Base-by-base conservation (phyloP, 2,797 vertebrate species). In the Clarias laeviceps region DNA sequence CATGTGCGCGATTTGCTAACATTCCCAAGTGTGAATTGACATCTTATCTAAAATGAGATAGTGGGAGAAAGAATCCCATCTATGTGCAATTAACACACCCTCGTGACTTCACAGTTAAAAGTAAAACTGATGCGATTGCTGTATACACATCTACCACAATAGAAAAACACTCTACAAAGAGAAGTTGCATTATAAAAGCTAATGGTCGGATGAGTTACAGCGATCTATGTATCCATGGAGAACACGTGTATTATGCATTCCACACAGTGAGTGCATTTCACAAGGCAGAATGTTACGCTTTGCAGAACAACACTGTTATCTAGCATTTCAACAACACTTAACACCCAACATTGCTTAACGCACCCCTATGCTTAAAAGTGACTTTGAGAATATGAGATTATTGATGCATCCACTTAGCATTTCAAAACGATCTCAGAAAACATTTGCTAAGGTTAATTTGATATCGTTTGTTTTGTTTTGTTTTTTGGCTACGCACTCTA, bases 81-180 rank as follows among this genome's bases (percentile, higher is more conserved):
- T 88, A 89, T 90, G 93, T 91, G 92, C 92, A 94, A 94, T 94
- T 94, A 95, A 92, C 93, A 93, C 89, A 90, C 91, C 90, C 90
- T 90, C 90, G 94, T 90, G 91, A 91, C 92, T 70, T 50, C 40
- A 57, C 29, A n/a, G n/a, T n/a, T 40, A 40, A 40, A 73, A 72
- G 54, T 24, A 66, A 65, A 34, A 59, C 74, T 20, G 6, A 40
- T 65, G 69, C 59, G 24, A 22, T 59, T 57, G 29, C 12, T 20
- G 27, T 1, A 32, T 59, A 57, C 18, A 76, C 17, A 32, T 20
- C 57, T 32, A 56, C 17, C 72, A 18, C 45, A 56, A 3, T 32
- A 57, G 56, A 57, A 18, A 27, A 70, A 40, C 15, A 72, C 12
- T 32, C 65, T 11, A 83, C 50, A 9, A 68, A 57, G 22, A 57